Base-by-base conservation (phyloP, 2,113 vertebrate genomes). In the Cygnus atratus region DNA sequence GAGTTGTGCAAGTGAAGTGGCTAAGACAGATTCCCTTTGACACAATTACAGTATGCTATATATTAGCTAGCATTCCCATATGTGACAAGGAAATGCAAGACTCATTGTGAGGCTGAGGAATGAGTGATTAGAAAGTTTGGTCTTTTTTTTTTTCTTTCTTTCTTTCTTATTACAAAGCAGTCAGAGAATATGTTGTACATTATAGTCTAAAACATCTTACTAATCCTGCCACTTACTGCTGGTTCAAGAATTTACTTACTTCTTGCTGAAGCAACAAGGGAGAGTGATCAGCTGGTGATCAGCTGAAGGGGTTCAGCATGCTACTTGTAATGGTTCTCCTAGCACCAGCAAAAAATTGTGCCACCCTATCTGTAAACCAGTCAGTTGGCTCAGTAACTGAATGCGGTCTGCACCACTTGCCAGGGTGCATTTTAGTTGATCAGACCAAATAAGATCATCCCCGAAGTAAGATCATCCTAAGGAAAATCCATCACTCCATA, bases 251-350 rank as follows among this genome's bases (percentile, higher is more conserved):
- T 33, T 85, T 76, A n/a, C 2, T 3, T 11, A 3, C 12, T 57
- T 72, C 1, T 1, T 26, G 18, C 22, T 79, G 71, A 87, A 85
- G 70, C 43, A 87, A 67, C 15, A 82, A 89, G 39, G 13, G 54
- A 84, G 12, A 39, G 13, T 0, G 1, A 55, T 28, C 28, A 81
- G 13, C 7, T 9, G 9, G 13, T 0, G 1, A 55, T 28, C 28
- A 78, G 13, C 7, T 11, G 10, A 84, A 82, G 14, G 4, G 25
- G 25, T 91, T 50, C 41, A 25, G 39, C 22, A 37, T 91, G 68
- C 26, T 61, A 26, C 31, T 68, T 71, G 10, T 31, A 74, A 58
- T 6, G n/a, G 37, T 67, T 71, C 50, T 82, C 10, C 25, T 41
- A 43, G 25, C 24, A 76, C 8, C 19, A 85, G 11, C 57, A 35